Percentiles rank a stretch among this genome's conserved stretches.
Evolutionary conservation across 2,888 invertebrate species (phyloP).

Genomic region (Athalia circularis): DNA sequence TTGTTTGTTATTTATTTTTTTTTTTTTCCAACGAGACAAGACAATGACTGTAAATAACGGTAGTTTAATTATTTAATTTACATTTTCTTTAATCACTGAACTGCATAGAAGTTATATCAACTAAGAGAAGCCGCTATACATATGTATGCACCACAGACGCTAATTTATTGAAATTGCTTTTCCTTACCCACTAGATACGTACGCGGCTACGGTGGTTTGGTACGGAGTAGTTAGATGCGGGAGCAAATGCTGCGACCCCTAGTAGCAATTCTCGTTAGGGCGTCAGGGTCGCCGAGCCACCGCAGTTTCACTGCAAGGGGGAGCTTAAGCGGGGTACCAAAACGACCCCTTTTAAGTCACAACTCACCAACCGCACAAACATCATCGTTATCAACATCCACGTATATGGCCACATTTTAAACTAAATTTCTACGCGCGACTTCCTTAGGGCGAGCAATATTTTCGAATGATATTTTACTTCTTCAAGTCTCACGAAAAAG

Average conservation of each 20-base stretch:
- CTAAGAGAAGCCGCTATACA: neutral
- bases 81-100: slow-evolving; percentile 58
- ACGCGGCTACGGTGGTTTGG: neutral
- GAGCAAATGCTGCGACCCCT: neutral
- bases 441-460: too few relatives aligned
- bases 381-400: too few relatives aligned
- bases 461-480: too few relatives aligned
- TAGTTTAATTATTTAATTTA: slow-evolving; percentile 60
- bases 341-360: too few relatives aligned
- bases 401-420: too few relatives aligned
- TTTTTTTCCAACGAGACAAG: slow-evolving; percentile 12
- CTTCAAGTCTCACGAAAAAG: too few relatives aligned
- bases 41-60: slow-evolving; percentile 62
- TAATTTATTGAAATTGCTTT: slow-evolving; percentile 60
- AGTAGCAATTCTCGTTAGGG: neutral
- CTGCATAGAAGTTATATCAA: neutral
- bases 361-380: too few relatives aligned
- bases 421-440: too few relatives aligned
- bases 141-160: slow-evolving; percentile 50
- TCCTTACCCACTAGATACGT: slow-evolving; percentile 24
- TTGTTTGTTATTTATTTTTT: too few relatives aligned
- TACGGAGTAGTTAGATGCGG: neutral
- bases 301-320: too few relatives aligned
- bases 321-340: too few relatives aligned
- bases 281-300: neutral